Evolutionary conservation across 2,888 invertebrate genomes (phyloP).

Genomic region (Resseliella maxima): DNA sequence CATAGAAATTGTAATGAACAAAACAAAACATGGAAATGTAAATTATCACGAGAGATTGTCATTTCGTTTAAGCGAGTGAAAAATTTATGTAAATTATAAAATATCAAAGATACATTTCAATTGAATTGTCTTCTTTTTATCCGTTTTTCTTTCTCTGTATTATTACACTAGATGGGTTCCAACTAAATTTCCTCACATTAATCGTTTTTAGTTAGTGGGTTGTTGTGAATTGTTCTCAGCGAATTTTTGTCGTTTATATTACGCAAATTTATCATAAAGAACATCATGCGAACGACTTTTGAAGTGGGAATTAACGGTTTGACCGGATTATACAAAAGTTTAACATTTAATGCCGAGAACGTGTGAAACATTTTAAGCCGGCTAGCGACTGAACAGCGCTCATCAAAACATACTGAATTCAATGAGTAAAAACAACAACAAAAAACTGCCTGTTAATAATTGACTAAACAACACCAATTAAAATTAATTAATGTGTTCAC

Average conservation of each 20-base stretch:
- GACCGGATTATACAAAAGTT: not conserved
- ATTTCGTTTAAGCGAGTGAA: not conserved
- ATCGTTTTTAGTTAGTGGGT: too few species aligned
- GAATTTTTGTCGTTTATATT: not conserved
- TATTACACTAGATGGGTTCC: too few species aligned
- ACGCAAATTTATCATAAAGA: not conserved
- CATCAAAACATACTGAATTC: not conserved
- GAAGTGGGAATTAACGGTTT: not conserved
- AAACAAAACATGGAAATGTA: too few species aligned
- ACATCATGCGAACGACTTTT: not conserved
- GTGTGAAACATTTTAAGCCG: not conserved
- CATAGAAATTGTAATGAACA: too few species aligned
- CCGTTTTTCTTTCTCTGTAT: not conserved
- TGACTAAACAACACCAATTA: conserved; percentile 39
- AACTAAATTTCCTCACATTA: too few species aligned
- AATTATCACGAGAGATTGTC: too few species aligned
- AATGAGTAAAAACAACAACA: too few species aligned
- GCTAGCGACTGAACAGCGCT: not conserved
- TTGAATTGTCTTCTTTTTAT: not conserved
- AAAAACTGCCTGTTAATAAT: conserved; percentile 35
- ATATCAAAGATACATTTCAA: not conserved
- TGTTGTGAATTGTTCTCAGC: too few species aligned
- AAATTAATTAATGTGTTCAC: conserved; percentile 53
- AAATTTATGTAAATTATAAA: not conserved
- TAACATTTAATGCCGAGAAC: not conserved